Evolutionary conservation across 1,140 invertebrate species (phyloP).

Genomic region (Oedothorax gibbosus): DNA sequence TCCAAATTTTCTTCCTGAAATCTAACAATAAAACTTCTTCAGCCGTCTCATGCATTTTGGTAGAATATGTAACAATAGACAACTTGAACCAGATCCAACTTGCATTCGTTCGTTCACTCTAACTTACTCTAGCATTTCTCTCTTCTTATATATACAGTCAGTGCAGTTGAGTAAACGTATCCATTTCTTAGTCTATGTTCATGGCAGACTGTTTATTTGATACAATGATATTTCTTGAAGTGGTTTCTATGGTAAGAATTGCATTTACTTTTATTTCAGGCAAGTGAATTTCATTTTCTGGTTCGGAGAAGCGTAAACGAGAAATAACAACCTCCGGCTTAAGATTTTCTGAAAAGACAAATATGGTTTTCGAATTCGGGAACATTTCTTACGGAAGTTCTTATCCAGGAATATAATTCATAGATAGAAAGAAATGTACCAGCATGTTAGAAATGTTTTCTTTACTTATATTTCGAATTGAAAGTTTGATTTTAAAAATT

Average conservation of each 20-base stretch:
- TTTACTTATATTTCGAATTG: too few species aligned
- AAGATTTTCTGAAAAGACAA: too few species aligned
- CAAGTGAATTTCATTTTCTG: conserved; percentile 33
- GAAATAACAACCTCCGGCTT: background rate
- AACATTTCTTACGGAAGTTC: too few species aligned
- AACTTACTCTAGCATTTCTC: too few species aligned
- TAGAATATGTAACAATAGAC: conserved; percentile 8
- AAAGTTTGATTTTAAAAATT: too few species aligned
- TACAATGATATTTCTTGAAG: conserved; percentile 47
- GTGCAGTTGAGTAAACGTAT: conserved; percentile 1
- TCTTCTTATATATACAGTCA: conserved; percentile 6
- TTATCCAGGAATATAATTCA: too few species aligned
- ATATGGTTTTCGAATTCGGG: too few species aligned
- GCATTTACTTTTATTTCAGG: background rate
- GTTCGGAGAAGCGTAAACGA: background rate
- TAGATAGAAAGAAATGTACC: too few species aligned
- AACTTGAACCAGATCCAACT: background rate
- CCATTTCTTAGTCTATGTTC: conserved; percentile 10
- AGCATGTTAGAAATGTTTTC: too few species aligned
- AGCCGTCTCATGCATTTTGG: background rate
- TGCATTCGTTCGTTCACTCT: background rate
- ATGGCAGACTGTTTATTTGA: conserved; percentile 27
- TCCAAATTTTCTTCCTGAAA: conserved; percentile 33
- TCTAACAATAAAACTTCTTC: conserved; percentile 29
- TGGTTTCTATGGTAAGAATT: conserved; percentile 20